phyloP scores from a whole-genome alignment of 1,140 invertebrate genomes.

The Drosophila cardini region DNA sequence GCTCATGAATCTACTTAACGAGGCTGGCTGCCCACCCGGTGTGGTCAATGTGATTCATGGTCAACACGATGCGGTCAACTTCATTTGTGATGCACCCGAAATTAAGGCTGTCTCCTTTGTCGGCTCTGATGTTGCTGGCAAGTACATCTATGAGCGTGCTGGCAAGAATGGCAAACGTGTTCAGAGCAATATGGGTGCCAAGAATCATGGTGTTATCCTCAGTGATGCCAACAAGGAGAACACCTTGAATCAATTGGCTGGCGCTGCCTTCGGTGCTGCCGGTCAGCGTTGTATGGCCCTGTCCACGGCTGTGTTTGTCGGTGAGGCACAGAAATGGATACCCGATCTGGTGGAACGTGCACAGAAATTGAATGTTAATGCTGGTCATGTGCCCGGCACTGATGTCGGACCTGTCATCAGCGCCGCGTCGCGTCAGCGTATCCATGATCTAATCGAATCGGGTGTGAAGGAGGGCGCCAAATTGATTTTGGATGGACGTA shows the following conservation, averaged over 20 bases:
- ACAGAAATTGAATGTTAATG: slow-evolving; percentile 96
- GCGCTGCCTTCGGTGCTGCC: slow-evolving; percentile 97
- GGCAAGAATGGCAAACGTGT: slow-evolving; percentile 96
- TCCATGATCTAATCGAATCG: slow-evolving; percentile 93
- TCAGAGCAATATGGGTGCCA: slow-evolving; percentile 99
- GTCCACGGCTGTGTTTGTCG: slow-evolving; percentile 98
- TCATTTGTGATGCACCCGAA: slow-evolving; percentile 98
- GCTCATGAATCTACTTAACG: slow-evolving; percentile 89
- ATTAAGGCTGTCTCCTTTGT: slow-evolving; percentile 99
- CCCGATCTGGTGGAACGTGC: slow-evolving; percentile 95
- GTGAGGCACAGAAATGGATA: slow-evolving; percentile 97
- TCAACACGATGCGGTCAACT: slow-evolving; percentile 96
- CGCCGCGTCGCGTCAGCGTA: slow-evolving; percentile 94
- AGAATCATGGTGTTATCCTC: slow-evolving; percentile 99
- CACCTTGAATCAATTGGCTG: slow-evolving; percentile 96
- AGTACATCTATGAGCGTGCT: slow-evolving; percentile 97
- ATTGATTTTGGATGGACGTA: slow-evolving; percentile 94
- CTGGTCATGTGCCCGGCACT: slow-evolving; percentile 95
- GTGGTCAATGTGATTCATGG: slow-evolving; percentile 95
- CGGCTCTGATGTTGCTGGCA: slow-evolving; percentile 97
- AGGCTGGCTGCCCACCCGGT: slow-evolving; percentile 91
- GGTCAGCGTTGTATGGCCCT: slow-evolving; percentile 99
- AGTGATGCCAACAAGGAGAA: slow-evolving; percentile 99
- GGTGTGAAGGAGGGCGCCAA: slow-evolving; percentile 95
- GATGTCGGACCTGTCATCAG: slow-evolving; percentile 99